Evolutionary conservation across 2,888 invertebrate species (phyloP).

Genomic region (Drosophila planitibia): DNA sequence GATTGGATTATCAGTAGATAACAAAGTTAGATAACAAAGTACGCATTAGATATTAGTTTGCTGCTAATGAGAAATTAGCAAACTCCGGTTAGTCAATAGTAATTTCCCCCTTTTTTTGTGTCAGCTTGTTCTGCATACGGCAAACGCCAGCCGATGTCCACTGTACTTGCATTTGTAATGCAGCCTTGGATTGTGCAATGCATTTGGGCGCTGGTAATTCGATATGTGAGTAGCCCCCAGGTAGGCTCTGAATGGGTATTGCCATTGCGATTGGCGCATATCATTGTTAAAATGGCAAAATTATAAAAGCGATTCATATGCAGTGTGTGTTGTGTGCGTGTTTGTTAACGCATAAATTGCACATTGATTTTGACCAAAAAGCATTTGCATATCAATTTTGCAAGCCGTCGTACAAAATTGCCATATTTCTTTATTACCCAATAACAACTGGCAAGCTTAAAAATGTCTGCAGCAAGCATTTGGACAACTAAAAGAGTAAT

Average conservation of each 20-base stretch:
- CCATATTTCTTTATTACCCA: background rate
- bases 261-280: slow-evolving; percentile 37
- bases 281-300: slow-evolving; percentile 68
- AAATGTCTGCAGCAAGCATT: background rate
- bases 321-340: slow-evolving; percentile 2
- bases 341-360: slow-evolving; percentile 40
- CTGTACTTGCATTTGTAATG: slow-evolving; percentile 50
- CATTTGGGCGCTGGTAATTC: slow-evolving; percentile 60
- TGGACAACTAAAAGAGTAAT: no score
- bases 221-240: slow-evolving; percentile 46
- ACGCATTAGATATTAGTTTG: background rate
- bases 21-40: background rate
- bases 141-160: background rate
- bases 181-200: slow-evolving; percentile 57
- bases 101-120: background rate
- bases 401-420: slow-evolving; percentile 19
- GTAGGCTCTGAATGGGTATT: slow-evolving; percentile 3
- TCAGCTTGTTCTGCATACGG: background rate
- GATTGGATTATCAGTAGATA: background rate
- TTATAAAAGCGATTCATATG: slow-evolving; percentile 56
- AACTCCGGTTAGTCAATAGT: background rate
- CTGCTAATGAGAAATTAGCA: background rate
- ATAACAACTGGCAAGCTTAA: background rate
- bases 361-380: slow-evolving; percentile 39
- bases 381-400: slow-evolving; percentile 37